These are phyloP conservation scores for Pseudachorutes palmiensis DNA, from an alignment of 1,140 invertebrate species.

Conservation along the genomic window DNA sequence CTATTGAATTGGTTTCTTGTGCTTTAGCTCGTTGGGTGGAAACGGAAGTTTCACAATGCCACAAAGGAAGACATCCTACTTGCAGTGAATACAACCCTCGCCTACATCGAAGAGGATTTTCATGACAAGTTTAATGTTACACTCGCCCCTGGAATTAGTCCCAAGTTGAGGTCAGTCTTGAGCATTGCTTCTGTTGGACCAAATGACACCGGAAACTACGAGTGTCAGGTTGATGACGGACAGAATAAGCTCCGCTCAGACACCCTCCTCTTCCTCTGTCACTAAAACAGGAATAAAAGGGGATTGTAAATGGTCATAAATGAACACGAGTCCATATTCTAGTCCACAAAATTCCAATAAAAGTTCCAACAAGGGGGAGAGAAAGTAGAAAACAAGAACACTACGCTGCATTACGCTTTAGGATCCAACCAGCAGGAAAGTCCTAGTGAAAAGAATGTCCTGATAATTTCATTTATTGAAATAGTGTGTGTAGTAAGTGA, in stretches of 20 bases:
- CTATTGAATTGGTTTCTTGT: slow-evolving; percentile 1
- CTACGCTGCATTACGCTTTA: too few species aligned
- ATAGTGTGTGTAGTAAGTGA: too few species aligned
- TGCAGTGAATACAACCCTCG: slow-evolving; percentile 34
- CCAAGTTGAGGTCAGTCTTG: slow-evolving; percentile 36
- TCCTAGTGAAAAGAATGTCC: too few species aligned
- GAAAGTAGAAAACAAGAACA: too few species aligned
- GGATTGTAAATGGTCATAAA: not conserved
- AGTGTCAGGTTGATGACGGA: slow-evolving; percentile 36
- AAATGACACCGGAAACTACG: slow-evolving; percentile 31
- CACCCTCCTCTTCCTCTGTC: slow-evolving; percentile 37
- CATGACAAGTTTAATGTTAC: slow-evolving; percentile 38
- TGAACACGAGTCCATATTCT: slow-evolving; percentile 1
- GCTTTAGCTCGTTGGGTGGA: slow-evolving; percentile 36
- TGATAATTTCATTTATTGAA: slow-evolving; percentile 1
- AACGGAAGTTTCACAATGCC: slow-evolving; percentile 36
- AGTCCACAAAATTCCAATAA: slow-evolving; percentile 10
- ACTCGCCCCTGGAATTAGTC: slow-evolving; percentile 34
- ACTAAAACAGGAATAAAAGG: slow-evolving; percentile 17
- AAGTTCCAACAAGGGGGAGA: too few species aligned
- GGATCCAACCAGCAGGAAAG: too few species aligned
- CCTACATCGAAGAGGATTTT: slow-evolving; percentile 34
- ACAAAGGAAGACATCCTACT: slow-evolving; percentile 32
- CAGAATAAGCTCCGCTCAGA: slow-evolving; percentile 30
- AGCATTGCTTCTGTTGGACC: slow-evolving; percentile 25